These are phyloP conservation scores for Paramuricea clavata DNA, from an alignment of 92 coral and sea anemone species.

Conservation along the genomic window DNA sequence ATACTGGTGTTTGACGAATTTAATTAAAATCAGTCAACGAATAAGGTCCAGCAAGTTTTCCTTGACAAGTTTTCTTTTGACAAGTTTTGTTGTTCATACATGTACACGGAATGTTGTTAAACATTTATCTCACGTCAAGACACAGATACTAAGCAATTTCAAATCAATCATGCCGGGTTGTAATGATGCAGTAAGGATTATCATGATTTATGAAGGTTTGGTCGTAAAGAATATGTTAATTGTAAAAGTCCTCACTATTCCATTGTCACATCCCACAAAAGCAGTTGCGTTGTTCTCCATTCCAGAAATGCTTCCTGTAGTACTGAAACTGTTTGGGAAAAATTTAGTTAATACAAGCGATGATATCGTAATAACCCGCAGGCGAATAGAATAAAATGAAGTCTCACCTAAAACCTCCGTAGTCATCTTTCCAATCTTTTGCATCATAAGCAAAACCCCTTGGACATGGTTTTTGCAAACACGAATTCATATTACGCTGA, in stretches of 20 bases:
- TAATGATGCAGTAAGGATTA: too few relatives aligned
- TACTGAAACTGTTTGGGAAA: background rate
- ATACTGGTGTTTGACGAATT: too few relatives aligned
- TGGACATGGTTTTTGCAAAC: background rate
- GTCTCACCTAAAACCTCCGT: slow-evolving; percentile 2
- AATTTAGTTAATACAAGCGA: background rate
- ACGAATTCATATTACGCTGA: background rate
- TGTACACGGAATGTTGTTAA: too few relatives aligned
- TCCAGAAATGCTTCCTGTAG: background rate
- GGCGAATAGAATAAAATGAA: background rate
- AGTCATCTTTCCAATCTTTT: background rate
- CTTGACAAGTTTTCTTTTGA: too few relatives aligned
- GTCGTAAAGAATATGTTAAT: background rate
- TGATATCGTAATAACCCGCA: background rate
- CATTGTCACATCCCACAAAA: slow-evolving; percentile 9
- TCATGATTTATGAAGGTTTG: too few relatives aligned
- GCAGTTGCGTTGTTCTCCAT: slow-evolving; percentile 13
- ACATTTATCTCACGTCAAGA: too few relatives aligned
- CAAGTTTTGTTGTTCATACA: too few relatives aligned
- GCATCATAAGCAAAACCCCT: background rate
- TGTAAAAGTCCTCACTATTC: background rate
- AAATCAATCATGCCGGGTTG: too few relatives aligned
- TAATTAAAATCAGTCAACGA: too few relatives aligned
- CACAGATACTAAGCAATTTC: too few relatives aligned
- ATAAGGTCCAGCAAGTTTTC: too few relatives aligned